Base-by-base conservation (phyloP, 2,797 vertebrate genomes). In the Galaxias olidus region DNA sequence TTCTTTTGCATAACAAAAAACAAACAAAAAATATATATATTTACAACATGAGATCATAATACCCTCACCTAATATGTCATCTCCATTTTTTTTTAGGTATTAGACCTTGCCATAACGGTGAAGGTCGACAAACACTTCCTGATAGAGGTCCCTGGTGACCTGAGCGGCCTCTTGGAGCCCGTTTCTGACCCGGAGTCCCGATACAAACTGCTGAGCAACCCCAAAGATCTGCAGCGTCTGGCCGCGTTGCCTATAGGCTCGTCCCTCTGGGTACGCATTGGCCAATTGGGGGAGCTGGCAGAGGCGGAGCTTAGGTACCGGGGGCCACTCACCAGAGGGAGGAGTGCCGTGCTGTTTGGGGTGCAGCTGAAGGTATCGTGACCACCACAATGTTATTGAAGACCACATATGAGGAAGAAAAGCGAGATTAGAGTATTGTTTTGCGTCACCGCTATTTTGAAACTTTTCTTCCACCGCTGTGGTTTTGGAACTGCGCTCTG, bases 351-450 rank as follows among this genome's bases (percentile, higher is more conserved):
- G 68, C 76, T 79, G 49, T 94, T 93, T 53, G 94, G 94, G 1
- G 89, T 94, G 0, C 88, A 94, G 58, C 88, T 95, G 5, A 90
- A 91, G 88, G 93, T 93, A 59, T 81, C 41, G 7, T 15, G 40
- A 1, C 15, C 11, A 9, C 50, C 50, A 41, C 4, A 8, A 42
- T 48, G 30, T 15, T 42, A n/a, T 3, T 30, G 30, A 6, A n/a
- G n/a, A n/a, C n/a, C 30, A 30, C 30, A 6, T 30, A 6, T 30
- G 2, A 30, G 30, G 6, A 6, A 30, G 30, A n/a, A n/a, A n/a
- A n/a, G n/a, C n/a, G n/a, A n/a, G n/a, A n/a, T n/a, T n/a, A n/a
- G n/a, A n/a, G n/a, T n/a, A n/a, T n/a, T n/a, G n/a, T n/a, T n/a
- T n/a, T n/a, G n/a, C n/a, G n/a, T n/a, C n/a, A n/a, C n/a, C n/a